Evolutionary conservation across 2,113 vertebrate species (phyloP).

Genomic region (Scortum barcoo): DNA sequence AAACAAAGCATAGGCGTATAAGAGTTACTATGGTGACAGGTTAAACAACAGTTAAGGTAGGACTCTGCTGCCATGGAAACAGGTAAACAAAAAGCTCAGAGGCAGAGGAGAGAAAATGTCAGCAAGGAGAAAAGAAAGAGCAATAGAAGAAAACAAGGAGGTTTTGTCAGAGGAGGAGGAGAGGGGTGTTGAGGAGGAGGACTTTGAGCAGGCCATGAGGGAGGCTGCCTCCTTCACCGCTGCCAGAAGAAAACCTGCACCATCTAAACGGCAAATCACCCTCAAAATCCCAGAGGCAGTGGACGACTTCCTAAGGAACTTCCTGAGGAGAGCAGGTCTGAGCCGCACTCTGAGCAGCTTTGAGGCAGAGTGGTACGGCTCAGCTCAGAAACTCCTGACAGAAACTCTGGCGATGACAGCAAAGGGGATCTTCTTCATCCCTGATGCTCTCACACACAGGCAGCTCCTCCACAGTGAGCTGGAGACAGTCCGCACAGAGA

Average conservation of each 20-base stretch:
- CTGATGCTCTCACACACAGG: conserved; percentile 83
- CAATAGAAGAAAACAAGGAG: background rate
- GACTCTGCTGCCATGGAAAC: conserved; percentile 24
- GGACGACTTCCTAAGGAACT: conserved; percentile 93
- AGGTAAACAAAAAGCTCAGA: conserved; percentile 17
- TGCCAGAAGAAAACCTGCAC: conserved; percentile 41
- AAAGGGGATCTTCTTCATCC: conserved; percentile 77
- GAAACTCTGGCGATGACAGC: background rate
- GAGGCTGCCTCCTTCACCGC: conserved; percentile 34
- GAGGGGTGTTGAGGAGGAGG: background rate
- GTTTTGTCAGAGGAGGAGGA: background rate
- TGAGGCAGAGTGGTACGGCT: conserved; percentile 92
- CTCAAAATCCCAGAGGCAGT: conserved; percentile 83
- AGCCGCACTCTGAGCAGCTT: conserved; percentile 90
- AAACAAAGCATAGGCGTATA: background rate
- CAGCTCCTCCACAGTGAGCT: conserved; percentile 86
- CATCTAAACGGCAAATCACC: conserved; percentile 5
- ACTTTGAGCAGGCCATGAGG: conserved; percentile 52
- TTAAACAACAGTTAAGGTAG: background rate
- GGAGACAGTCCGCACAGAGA: conserved; percentile 80
- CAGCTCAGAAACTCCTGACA: conserved; percentile 54
- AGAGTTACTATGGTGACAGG: background rate
- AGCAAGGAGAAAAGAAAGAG: background rate
- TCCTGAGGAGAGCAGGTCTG: conserved; percentile 89
- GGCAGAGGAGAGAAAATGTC: conserved; percentile 33